phyloP scores from a whole-genome alignment of 2,113 vertebrate species.

The Perognathus longimembris region DNA sequence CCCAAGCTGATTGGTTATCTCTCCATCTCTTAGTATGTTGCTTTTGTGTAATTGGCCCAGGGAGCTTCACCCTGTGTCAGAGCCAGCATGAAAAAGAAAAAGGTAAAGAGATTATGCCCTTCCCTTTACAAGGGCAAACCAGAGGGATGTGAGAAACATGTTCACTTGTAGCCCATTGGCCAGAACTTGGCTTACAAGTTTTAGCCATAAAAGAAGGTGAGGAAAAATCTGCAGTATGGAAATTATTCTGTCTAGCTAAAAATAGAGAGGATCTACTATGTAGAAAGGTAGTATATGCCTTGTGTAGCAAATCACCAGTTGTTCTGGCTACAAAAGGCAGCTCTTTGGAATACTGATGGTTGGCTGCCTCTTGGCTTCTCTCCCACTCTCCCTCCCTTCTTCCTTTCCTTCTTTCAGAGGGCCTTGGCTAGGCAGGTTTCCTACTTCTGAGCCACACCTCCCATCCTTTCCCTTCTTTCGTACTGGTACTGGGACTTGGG shows the following conservation, averaged over 20 bases:
- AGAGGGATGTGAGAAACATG: not conserved
- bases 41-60: not conserved
- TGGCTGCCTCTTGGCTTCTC: not conserved
- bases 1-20: conserved; percentile 1
- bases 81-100: conserved; percentile 10
- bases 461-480: too few species aligned
- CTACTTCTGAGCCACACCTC: too few species aligned
- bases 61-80: not conserved
- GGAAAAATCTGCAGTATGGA: not conserved
- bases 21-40: not conserved
- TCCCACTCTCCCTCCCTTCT: not conserved
- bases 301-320: not conserved
- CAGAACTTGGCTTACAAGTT: conserved; percentile 8
- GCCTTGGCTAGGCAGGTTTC: too few species aligned
- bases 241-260: not conserved
- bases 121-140: not conserved
- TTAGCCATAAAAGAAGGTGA: not conserved
- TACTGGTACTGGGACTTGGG: too few species aligned
- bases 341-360: not conserved
- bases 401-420: not conserved
- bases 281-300: not conserved
- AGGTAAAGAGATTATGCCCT: not conserved
- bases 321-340: not conserved
- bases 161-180: conserved; percentile 11
- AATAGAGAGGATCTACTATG: not conserved